A percentile compares a stretch with the other conserved stretches of the same genome.
Conservation (phyloP, 64 coral and sea anemone species). For the Anthopleura sola region DNA sequence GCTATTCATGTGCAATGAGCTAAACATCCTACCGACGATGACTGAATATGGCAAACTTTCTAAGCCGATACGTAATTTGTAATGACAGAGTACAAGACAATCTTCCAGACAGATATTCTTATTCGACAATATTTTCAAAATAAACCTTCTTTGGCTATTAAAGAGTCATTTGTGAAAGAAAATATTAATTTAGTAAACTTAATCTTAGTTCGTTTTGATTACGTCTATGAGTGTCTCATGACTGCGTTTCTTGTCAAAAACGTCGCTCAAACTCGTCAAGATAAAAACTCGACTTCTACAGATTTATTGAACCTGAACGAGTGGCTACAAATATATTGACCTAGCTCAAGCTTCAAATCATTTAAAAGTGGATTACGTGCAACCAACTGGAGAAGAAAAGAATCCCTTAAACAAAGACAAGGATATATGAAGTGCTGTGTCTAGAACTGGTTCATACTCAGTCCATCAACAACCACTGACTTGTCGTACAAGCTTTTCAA, state of each 20-base stretch:
- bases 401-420: neutral
- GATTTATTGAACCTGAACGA: neutral
- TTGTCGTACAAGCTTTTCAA: no score
- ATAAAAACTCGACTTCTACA: neutral
- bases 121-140: neutral
- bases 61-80: neutral
- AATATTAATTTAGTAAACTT: conserved; percentile 19
- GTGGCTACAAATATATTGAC: neutral
- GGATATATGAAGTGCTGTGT: neutral
- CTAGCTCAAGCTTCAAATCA: neutral
- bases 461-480: no score
- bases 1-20: neutral
- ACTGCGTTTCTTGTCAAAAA: neutral
- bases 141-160: neutral
- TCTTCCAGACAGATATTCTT: neutral
- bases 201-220: neutral
- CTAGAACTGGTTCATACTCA: no score
- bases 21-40: neutral
- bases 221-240: neutral
- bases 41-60: neutral
- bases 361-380: neutral
- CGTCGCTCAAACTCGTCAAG: neutral
- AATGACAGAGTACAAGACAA: neutral
- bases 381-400: neutral
- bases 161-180: neutral